phyloP scores from a whole-genome alignment of 2,888 invertebrate genomes.

The Monopis laevigella region DNA sequence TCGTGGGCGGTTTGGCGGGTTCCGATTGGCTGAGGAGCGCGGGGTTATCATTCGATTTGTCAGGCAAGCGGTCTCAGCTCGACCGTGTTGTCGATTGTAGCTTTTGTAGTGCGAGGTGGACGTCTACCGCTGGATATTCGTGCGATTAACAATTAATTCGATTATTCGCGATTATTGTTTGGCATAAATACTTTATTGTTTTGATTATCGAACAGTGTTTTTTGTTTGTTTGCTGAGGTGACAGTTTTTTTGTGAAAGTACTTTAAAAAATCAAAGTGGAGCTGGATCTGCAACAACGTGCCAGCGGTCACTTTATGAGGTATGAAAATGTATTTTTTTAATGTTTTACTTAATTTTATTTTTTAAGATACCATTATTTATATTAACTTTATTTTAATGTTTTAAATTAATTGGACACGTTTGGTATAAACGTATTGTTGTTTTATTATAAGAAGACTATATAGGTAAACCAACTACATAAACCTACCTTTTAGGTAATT shows the following conservation, averaged over 20 bases:
- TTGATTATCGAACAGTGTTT: constrained; percentile 1
- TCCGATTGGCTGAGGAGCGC: constrained; percentile 44
- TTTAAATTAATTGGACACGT: no score
- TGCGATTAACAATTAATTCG: constrained; percentile 30
- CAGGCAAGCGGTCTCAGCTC: constrained; percentile 49
- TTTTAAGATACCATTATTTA: neutral
- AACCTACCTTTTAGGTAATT: no score
- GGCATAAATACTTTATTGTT: neutral
- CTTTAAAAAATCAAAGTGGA: constrained; percentile 58
- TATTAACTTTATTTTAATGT: no score
- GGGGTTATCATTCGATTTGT: constrained; percentile 62
- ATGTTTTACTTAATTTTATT: neutral
- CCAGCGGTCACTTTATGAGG: constrained; percentile 82
- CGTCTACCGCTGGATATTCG: constrained; percentile 43
- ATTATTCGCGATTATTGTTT: constrained; percentile 4
- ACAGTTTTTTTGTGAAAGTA: neutral
- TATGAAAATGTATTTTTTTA: constrained; percentile 24
- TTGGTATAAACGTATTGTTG: no score
- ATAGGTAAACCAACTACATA: no score
- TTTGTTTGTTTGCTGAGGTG: constrained; percentile 6
- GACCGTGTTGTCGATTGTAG: constrained; percentile 62
- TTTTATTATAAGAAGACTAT: no score
- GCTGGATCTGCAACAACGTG: constrained; percentile 80
- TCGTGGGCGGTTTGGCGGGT: constrained; percentile 56
- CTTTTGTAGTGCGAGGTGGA: constrained; percentile 54